Evolutionary conservation across 2,797 vertebrate genomes (phyloP).

Genomic region (Eremophila alpestris): DNA sequence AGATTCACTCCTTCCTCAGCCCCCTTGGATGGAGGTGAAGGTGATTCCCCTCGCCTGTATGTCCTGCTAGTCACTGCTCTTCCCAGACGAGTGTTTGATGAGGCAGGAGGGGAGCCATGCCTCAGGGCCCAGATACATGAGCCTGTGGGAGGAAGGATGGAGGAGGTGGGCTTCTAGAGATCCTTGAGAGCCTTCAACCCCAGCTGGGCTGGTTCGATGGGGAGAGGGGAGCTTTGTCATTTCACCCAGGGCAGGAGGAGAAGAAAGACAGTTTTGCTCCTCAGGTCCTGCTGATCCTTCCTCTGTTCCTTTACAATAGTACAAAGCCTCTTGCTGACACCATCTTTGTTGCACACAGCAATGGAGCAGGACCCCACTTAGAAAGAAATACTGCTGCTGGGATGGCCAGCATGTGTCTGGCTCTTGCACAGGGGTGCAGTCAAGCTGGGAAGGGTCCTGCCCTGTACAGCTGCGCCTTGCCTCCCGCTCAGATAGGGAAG

Average conservation of each 20-base stretch:
- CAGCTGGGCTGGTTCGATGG: background rate
- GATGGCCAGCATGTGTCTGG: fast-evolving
- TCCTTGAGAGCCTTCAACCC: background rate
- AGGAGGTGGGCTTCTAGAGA: background rate
- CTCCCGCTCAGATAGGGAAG: background rate
- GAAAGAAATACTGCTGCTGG: background rate
- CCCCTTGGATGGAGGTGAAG: background rate
- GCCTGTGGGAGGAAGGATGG: background rate
- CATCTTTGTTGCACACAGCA: background rate
- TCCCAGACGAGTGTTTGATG: background rate
- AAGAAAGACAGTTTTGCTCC: background rate
- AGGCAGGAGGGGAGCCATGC: background rate
- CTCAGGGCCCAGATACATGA: background rate
- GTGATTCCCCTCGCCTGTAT: fast-evolving
- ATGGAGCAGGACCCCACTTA: background rate
- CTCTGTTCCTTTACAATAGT: background rate
- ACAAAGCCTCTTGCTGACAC: background rate
- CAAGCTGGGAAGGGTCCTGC: background rate
- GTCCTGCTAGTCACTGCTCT: background rate
- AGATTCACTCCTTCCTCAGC: background rate
- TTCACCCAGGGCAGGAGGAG: background rate
- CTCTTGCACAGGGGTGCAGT: background rate
- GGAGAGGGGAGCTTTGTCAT: background rate
- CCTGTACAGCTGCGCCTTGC: fast-evolving
- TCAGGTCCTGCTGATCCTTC: background rate